Percentiles rank a stretch among this genome's conserved stretches.
Conservation (phyloP, 2,888 invertebrate genomes). For the Adelognathus sp. region DNA sequence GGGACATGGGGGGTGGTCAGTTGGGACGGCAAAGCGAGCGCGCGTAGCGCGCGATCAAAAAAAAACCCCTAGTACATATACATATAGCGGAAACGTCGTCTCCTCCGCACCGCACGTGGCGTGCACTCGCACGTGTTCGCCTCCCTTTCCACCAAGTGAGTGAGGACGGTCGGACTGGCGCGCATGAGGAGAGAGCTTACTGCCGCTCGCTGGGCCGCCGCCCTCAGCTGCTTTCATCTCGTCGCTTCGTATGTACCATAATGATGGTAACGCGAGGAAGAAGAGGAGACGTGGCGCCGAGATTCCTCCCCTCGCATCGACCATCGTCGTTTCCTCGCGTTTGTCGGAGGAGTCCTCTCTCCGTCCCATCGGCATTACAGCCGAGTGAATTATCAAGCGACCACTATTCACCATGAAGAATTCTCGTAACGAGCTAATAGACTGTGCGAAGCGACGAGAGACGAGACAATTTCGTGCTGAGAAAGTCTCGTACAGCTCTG, state of each 20-base stretch:
- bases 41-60: no score
- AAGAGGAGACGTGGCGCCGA: conserved; percentile 45
- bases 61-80: background rate
- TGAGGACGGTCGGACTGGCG: conserved; percentile 29
- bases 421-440: conserved; percentile 33
- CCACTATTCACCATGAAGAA: conserved; percentile 5
- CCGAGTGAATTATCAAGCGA: conserved; percentile 6
- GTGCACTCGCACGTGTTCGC: conserved; percentile 42
- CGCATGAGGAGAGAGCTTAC: conserved; percentile 5
- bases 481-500: conserved; percentile 10
- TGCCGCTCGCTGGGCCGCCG: background rate
- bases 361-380: background rate
- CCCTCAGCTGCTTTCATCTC: conserved; percentile 32
- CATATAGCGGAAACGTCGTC: background rate
- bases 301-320: conserved; percentile 28
- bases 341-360: conserved; percentile 13
- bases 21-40: no score
- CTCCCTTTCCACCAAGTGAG: conserved; percentile 38
- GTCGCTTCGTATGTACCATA: background rate
- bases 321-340: conserved; percentile 27
- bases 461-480: conserved; percentile 30
- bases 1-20: no score
- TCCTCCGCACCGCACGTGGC: conserved; percentile 45
- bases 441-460: background rate
- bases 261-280: conserved; percentile 21